These are phyloP conservation scores for Petromus typicus DNA, from an alignment of 2,113 vertebrate species.

Conservation along the genomic window DNA sequence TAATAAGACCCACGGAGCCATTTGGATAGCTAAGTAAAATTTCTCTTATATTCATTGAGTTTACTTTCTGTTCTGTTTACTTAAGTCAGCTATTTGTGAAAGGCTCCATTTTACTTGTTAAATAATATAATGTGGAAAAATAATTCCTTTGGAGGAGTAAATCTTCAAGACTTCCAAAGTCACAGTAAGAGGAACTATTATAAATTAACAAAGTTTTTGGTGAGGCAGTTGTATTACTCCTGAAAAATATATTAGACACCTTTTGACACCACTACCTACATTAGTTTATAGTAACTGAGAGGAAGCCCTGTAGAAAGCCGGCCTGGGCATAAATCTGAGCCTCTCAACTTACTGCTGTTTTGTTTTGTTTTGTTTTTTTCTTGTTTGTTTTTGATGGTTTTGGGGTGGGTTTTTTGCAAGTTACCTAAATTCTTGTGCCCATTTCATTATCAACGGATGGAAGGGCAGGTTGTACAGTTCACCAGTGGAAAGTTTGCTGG, in stretches of 20 bases:
- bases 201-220: conserved; percentile 27
- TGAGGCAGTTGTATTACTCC: not conserved
- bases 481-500: not conserved
- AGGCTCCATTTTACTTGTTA: conserved; percentile 22
- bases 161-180: not conserved
- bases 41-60: not conserved
- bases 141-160: not conserved
- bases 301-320: not conserved
- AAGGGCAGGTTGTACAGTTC: not conserved
- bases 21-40: conserved; percentile 10
- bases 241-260: not conserved
- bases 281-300: not conserved
- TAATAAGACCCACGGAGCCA: not conserved
- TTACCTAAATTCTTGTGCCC: conserved; percentile 1
- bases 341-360: not conserved
- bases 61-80: not conserved
- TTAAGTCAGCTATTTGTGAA: not conserved
- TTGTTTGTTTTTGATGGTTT: conserved; percentile 48
- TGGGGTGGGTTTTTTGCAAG: not conserved
- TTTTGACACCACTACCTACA: not conserved
- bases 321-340: not conserved
- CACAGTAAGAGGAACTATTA: not conserved
- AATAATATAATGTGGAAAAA: not conserved
- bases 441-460: not conserved
- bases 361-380: not conserved